Evolutionary conservation across 1,140 invertebrate genomes (phyloP), one percentile per base, ranked within the genome.

Genomic region (Cotesia chilonis): DNA sequence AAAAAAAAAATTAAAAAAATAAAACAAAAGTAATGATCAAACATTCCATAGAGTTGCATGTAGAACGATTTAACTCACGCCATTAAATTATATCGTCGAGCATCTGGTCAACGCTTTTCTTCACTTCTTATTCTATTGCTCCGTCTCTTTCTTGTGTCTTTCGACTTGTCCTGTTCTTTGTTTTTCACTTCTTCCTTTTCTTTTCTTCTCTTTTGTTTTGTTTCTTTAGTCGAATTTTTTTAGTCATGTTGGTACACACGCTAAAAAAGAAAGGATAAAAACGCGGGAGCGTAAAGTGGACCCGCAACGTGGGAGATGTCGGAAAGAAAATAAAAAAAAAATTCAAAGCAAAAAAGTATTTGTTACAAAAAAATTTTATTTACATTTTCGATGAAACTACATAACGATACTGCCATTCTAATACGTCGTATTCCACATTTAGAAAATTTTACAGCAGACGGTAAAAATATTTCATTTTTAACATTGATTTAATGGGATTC

Each of bases 211-310:
- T 47, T 61, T 69, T n/a, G 12, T 61, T 69, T 12, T 61, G 6
- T 68, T 36, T 28, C 4, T n/a, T 52, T 35, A 1, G 36, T 52
- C 47, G 36, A 55, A 68, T 9, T 20, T 37, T 3, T n/a, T 4
- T n/a, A 17, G 4, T 38, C 36, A 37, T 10, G 63, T 35, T n/a
- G 63, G 63, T 38, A 38, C 28, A 68, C 35, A 70, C 37, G n/a
- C 36, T 7, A 71, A 71, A 35, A 57, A 66, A 63, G 61, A 71
- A 47, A 52, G 47, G 51, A 51, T 51, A 70, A 54, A 36, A 71
- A 71, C 47, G 70, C 70, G 70, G 70, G 70, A 71, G 70, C 51
- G 61, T 41, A 71, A 71, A 71, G 70, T 71, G 70, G 70, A 28
- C 51, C 47, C 57, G 51, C 68, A 57, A 71, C 70, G 70, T 71